Percentiles rank a stretch among this genome's conserved stretches.
Conservation (phyloP, 2,888 invertebrate species). For the Shargacucullia verbasci region DNA sequence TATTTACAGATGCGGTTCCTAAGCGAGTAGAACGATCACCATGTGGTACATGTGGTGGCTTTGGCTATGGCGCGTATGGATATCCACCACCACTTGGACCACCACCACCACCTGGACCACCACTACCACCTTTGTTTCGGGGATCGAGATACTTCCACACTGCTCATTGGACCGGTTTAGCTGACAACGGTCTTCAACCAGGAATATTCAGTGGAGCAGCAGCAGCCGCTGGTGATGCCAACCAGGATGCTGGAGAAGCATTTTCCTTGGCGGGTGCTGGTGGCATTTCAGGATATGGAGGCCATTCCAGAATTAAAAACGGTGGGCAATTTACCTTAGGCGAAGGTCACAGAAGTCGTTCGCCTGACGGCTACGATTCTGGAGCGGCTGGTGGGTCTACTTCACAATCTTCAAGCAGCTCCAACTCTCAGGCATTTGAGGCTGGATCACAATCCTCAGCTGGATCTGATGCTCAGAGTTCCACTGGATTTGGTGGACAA, state of each 20-base stretch:
- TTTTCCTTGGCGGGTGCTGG: constrained; percentile 57
- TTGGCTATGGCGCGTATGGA: constrained; percentile 28
- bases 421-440: constrained; percentile 39
- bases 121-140: constrained; percentile 17
- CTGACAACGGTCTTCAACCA: constrained; percentile 65
- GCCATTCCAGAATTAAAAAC: constrained; percentile 15
- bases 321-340: constrained; percentile 22
- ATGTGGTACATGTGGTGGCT: constrained; percentile 39
- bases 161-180: constrained; percentile 74
- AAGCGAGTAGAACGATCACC: constrained; percentile 49
- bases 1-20: constrained; percentile 27
- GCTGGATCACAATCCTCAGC: constrained; percentile 26
- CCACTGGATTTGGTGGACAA: constrained; percentile 12
- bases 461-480: constrained; percentile 20
- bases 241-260: constrained; percentile 63
- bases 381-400: constrained; percentile 18
- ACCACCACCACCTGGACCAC: constrained; percentile 11
- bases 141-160: constrained; percentile 61
- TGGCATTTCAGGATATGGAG: constrained; percentile 2
- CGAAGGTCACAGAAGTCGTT: constrained; percentile 5
- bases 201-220: constrained; percentile 70
- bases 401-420: constrained; percentile 36
- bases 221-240: constrained; percentile 59
- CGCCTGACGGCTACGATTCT: constrained; percentile 9
- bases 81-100: constrained; percentile 42